These are phyloP conservation scores for Sussaba pulchella DNA, from an alignment of 2,888 invertebrate genomes.

Conservation along the genomic window DNA sequence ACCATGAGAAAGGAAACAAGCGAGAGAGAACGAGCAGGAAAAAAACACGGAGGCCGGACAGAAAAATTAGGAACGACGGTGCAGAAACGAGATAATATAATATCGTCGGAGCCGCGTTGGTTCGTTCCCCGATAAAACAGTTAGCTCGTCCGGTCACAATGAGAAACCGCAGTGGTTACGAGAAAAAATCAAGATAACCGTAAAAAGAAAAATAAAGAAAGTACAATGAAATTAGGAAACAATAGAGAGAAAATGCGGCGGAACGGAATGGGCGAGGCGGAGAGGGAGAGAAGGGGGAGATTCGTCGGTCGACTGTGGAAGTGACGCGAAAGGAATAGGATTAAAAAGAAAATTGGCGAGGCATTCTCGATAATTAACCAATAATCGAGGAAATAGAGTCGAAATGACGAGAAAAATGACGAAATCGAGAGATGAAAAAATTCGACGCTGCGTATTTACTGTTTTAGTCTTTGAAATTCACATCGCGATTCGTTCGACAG, in stretches of 20 bases:
- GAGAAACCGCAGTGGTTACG: constrained; percentile 60
- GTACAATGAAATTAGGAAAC: constrained; percentile 26
- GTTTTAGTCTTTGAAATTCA: not conserved
- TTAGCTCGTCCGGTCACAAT: constrained; percentile 66
- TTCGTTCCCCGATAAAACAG: constrained; percentile 69
- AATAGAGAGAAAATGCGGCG: constrained; percentile 23
- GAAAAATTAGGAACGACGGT: constrained; percentile 81
- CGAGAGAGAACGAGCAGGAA: constrained; percentile 52
- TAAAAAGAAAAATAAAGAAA: constrained; percentile 34
- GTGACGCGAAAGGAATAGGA: not conserved
- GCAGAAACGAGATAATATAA: constrained; percentile 83
- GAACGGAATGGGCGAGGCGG: constrained; percentile 1
- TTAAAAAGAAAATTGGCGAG: constrained; percentile 30
- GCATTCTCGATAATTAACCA: constrained; percentile 22
- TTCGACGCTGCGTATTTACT: not conserved
- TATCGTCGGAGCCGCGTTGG: constrained; percentile 75
- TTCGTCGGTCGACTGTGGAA: not conserved
- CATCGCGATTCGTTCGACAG: no score
- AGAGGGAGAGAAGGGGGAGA: constrained; percentile 15
- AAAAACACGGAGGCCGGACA: constrained; percentile 62
- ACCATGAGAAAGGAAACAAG: constrained; percentile 15
- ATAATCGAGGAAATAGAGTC: constrained; percentile 16
- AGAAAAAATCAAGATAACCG: constrained; percentile 52
- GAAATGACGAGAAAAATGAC: not conserved
- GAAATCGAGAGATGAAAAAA: not conserved